Evolutionary conservation across 2,888 invertebrate genomes (phyloP), one percentile per base, ranked within the genome.

Genomic region (Galeopsomyia nigrocyanea): DNA sequence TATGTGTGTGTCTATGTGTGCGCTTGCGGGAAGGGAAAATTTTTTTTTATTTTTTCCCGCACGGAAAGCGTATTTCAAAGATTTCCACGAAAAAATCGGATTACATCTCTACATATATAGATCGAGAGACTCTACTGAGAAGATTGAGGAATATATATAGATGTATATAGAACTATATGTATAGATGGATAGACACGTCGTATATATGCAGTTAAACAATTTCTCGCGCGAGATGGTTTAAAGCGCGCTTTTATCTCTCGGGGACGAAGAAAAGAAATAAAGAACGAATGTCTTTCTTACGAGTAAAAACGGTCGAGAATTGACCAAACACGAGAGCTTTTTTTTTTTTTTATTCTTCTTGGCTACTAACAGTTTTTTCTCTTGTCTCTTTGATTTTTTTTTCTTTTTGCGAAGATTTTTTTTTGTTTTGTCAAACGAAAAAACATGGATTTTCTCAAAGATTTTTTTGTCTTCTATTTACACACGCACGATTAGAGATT

Each of bases 121-220:
- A 39, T 39, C 13, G 39, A 7, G 39, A 39, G 39, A 26, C 26
- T 39, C 39, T 39, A 39, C 39, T 10, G 39, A 39, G 39, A 39
- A 39, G 39, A 39, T 39, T 39, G 39, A 3, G 39, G 13, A 39
- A 39, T 39, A 39, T 13, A 39, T 31, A 31, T 51, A 51, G 51
- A 51, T 17, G 17, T 5, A 5, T 3, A n/a, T n/a, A n/a, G n/a
- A 51, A 51, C 17, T 53, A n/a, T 9, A 53, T 9, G n/a, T 21
- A 1, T 50, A 50, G 50, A 3, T 17, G 50, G 10, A 39, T 53
- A 10, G 39, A 39, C 39, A 39, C 39, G 39, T 39, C 22, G 55
- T 65, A 22, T 68, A 73, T 73, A 69, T 69, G 73, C 69, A 68
- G 73, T 73, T 73, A 73, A 73, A 68, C 60, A 68, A 60, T 65